These are phyloP conservation scores for Eleginops maclovinus DNA, from an alignment of 2,113 vertebrate species.

Conservation along the genomic window DNA sequence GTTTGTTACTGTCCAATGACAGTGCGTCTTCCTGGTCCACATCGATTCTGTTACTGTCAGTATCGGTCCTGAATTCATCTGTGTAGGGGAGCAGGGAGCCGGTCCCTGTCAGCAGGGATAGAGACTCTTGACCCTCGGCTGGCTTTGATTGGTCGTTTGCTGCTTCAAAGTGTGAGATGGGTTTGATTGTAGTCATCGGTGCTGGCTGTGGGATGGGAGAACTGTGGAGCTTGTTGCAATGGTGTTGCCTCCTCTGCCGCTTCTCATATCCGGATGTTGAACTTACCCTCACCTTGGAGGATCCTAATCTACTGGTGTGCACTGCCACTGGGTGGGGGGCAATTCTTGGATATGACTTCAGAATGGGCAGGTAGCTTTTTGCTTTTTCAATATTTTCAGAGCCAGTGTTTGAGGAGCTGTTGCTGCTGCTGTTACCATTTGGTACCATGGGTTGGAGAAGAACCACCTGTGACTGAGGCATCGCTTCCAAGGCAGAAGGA, in stretches of 20 bases:
- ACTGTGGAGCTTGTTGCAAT: conserved; percentile 50
- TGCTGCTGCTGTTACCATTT: conserved; percentile 68
- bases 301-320: conserved; percentile 53
- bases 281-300: conserved; percentile 48
- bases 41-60: conserved; percentile 10
- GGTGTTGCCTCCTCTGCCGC: conserved; percentile 59
- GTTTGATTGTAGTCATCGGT: conserved; percentile 20
- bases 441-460: conserved; percentile 87
- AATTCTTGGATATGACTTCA: conserved; percentile 91
- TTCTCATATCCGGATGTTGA: conserved; percentile 51
- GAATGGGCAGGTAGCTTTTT: conserved; percentile 85
- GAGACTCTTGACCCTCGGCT: conserved; percentile 28
- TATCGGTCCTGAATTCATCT: conserved; percentile 46
- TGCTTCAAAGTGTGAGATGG: conserved; percentile 37
- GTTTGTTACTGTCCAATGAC: conserved; percentile 81
- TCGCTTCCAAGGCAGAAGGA: conserved; percentile 87
- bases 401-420: conserved; percentile 62
- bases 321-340: conserved; percentile 87
- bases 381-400: conserved; percentile 82
- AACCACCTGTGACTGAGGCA: conserved; percentile 89
- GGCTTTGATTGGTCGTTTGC: conserved; percentile 14
- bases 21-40: conserved; percentile 55
- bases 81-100: conserved; percentile 27
- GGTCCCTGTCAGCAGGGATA: conserved; percentile 25
- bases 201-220: conserved; percentile 38